These are phyloP conservation scores for Danaus chrysippus DNA, from an alignment of 2,888 invertebrate genomes.

Conservation along the genomic window DNA sequence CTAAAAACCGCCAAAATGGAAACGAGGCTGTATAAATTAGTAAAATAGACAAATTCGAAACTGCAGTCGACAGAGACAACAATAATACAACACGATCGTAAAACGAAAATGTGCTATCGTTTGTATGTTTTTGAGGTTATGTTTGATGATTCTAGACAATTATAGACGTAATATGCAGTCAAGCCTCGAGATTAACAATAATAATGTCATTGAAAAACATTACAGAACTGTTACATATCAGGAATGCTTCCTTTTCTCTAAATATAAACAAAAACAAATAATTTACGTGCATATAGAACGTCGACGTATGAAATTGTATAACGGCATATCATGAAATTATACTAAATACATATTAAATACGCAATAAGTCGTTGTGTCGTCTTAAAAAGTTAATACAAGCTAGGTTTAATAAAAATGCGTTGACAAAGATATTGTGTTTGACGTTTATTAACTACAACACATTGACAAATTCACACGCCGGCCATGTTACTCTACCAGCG, in stretches of 20 bases:
- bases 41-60: not conserved
- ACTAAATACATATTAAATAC: too few relatives aligned
- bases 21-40: conserved; percentile 11
- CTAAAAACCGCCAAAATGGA: conserved; percentile 45
- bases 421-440: conserved; percentile 49
- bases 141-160: conserved; percentile 25
- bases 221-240: too few relatives aligned
- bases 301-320: too few relatives aligned
- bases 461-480: conserved; percentile 52
- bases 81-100: not conserved
- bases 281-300: too few relatives aligned
- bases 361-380: too few relatives aligned
- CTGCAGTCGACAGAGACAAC: not conserved
- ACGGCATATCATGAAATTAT: too few relatives aligned
- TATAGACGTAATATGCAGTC: conserved; percentile 40
- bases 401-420: conserved; percentile 32
- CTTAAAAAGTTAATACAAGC: conserved; percentile 17
- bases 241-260: too few relatives aligned
- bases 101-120: conserved; percentile 11
- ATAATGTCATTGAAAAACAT: too few relatives aligned
- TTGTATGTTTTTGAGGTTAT: conserved; percentile 31
- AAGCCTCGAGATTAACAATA: too few relatives aligned
- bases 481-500: conserved; percentile 74
- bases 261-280: too few relatives aligned
- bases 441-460: conserved; percentile 50